Evolutionary conservation across 2,888 invertebrate species (phyloP), one percentile per base, ranked within the genome.

Genomic region (Drosophila nr. perissopoda): DNA sequence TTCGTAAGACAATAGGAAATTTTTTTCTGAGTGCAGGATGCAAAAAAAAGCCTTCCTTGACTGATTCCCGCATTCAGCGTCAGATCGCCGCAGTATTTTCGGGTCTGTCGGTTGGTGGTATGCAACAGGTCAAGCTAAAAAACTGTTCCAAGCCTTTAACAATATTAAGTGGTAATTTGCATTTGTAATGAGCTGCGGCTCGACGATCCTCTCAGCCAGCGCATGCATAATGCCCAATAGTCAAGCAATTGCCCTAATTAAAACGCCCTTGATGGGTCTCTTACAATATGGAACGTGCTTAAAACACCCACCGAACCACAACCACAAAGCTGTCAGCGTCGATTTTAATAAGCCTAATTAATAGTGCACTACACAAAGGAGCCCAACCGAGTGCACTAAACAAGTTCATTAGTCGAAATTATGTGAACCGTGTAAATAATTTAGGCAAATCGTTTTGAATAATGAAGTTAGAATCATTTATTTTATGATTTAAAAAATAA

Each of bases 211-310:
- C 75, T 71, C 54, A 61, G 34, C 51, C 60, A 34, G 52, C 13
- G 68, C 67, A 45, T 88, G 78, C 69, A 84, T 84, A 59, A 88
- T 87, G 79, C 78, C 86, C 65, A 62, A 58, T 67, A 74, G 59
- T 75, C 60, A 73, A 80, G 89, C 87, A 88, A 89, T 89, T 88
- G 87, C 54, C 82, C 87, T 87, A 84, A 87, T 87, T 87, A 87
- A 87, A 81, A 77, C 73, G 82, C 70, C 84, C 89, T 84, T 87
- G 73, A 82, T 62, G 57, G 65, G 70, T 42, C 57, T 62, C 64
- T 52, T 21, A 7, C 53, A 65, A 48, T 38, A 49, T 49, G 40
- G 21, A 21, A 34, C 21, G 31, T 21, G 58, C 67, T 65, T 49
- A 48, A 68, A 60, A 53, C 34, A 45, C 48, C 69, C 65, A 33